Conservation (phyloP, 2,888 invertebrate species). For the Dromius quadrimaculatus region DNA sequence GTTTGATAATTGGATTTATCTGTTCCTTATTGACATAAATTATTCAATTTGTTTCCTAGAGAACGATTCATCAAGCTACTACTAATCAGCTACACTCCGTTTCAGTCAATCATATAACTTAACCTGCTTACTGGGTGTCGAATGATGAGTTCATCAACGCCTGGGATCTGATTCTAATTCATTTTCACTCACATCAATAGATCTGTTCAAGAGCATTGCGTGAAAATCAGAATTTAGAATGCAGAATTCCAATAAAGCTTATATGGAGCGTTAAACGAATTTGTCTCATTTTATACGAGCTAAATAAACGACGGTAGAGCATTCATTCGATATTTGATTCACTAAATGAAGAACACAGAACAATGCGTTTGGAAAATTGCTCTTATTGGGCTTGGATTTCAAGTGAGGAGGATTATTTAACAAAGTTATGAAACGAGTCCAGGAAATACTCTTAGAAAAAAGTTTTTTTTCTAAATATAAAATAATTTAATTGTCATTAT, state of each 20-base stretch:
- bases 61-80: no score
- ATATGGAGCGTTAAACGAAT: background rate
- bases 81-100: no score
- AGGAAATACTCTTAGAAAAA: no score
- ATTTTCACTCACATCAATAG: background rate
- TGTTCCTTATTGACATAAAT: no score
- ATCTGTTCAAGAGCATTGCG: background rate
- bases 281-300: slow-evolving; percentile 17
- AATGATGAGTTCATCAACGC: background rate
- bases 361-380: slow-evolving; percentile 24
- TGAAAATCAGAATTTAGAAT: background rate
- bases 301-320: slow-evolving; percentile 3
- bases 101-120: no score
- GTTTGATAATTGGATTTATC: no score
- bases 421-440: no score
- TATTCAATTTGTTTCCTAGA: no score
- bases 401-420: background rate
- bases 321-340: slow-evolving; percentile 26
- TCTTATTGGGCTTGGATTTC: background rate
- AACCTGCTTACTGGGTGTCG: no score
- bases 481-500: no score
- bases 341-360: slow-evolving; percentile 5
- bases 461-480: no score
- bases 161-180: background rate
- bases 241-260: background rate